phyloP scores from a whole-genome alignment of 2,797 vertebrate species.

The Gallinago stenura region DNA sequence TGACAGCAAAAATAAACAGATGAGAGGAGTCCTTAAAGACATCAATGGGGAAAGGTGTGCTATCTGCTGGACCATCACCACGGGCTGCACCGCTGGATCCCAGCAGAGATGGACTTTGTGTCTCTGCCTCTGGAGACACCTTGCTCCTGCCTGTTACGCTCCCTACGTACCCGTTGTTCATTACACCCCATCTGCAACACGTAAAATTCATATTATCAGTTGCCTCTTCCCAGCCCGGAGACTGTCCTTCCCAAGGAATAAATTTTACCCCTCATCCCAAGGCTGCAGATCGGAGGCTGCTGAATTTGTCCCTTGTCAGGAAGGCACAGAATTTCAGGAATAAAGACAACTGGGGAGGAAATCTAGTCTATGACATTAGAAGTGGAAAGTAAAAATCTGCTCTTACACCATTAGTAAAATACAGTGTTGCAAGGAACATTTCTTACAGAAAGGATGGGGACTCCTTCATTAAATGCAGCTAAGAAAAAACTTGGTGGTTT shows the following conservation, averaged over 20 bases:
- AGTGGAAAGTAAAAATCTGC: not conserved
- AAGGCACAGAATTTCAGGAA: not conserved
- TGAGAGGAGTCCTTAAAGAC: constrained; percentile 26
- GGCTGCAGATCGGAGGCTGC: not conserved
- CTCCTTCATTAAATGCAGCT: not conserved
- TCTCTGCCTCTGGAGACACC: not conserved
- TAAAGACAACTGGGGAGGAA: not conserved
- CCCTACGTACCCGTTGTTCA: rapidly evolving
- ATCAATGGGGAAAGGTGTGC: constrained; percentile 18
- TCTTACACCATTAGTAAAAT: not conserved
- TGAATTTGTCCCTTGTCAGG: not conserved
- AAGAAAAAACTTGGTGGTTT: not conserved
- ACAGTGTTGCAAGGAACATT: not conserved
- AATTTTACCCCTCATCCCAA: not conserved
- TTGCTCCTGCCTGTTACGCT: not conserved
- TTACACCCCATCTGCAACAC: rapidly evolving
- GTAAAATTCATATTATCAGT: rapidly evolving
- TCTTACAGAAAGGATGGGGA: not conserved
- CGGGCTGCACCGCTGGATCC: not conserved
- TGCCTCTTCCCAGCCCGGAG: not conserved
- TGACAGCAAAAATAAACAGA: constrained; percentile 48
- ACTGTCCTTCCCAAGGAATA: not conserved
- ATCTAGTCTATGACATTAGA: not conserved
- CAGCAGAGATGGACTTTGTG: not conserved
- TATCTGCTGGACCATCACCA: not conserved